These are phyloP conservation scores for Ariolimax columbianus DNA, from an alignment of 2,888 invertebrate genomes.

Conservation along the genomic window DNA sequence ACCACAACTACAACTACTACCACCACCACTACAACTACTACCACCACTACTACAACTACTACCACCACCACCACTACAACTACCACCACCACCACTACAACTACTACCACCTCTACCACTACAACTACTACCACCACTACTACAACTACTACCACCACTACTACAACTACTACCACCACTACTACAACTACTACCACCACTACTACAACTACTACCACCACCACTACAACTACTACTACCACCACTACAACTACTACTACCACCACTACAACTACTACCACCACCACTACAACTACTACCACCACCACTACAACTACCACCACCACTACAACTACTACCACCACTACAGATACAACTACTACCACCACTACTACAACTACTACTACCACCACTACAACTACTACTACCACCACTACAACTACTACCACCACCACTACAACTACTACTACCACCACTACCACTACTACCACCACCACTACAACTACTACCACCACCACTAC, in stretches of 20 bases:
- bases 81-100: background rate
- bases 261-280: background rate
- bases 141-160: conserved; percentile 2
- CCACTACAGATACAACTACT: background rate
- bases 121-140: background rate
- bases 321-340: conserved; percentile 4
- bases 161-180: conserved; percentile 2
- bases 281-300: conserved; percentile 2
- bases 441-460: background rate
- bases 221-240: too few species aligned
- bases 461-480: background rate
- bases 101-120: too few species aligned
- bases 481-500: too few species aligned
- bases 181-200: conserved; percentile 9
- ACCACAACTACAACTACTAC: conserved; percentile 35
- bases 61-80: conserved; percentile 10
- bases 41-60: background rate
- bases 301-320: too few species aligned
- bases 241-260: background rate
- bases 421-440: background rate
- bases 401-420: background rate
- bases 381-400: too few species aligned
- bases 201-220: background rate
- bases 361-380: background rate
- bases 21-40: conserved; percentile 18